Evolutionary conservation across 2,888 invertebrate species (phyloP).

Genomic region (Trachelus tabidus): DNA sequence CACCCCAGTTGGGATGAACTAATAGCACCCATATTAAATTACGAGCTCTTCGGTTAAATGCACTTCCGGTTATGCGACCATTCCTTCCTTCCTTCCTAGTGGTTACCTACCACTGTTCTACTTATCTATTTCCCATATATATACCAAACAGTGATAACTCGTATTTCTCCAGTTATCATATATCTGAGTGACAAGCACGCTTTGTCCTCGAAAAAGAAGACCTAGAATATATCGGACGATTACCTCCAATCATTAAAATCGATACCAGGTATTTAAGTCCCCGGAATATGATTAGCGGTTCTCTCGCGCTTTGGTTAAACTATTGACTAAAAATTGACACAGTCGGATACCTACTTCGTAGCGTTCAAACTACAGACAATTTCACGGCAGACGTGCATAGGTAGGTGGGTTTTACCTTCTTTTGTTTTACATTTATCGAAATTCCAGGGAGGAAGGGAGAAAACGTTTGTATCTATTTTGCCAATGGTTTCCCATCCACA

Average conservation of each 20-base stretch:
- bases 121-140: not conserved
- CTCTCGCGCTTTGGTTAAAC: no score
- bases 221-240: no score
- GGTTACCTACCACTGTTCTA: not conserved
- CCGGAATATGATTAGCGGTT: no score
- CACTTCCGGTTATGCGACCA: not conserved
- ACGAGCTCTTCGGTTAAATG: not conserved
- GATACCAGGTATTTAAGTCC: no score
- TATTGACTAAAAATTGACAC: not conserved
- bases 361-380: not conserved
- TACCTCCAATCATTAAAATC: no score
- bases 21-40: not conserved
- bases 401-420: slow-evolving; percentile 4
- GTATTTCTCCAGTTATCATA: no score
- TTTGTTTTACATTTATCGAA: slow-evolving; percentile 5
- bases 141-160: not conserved
- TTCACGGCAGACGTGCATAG: not conserved
- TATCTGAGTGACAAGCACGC: not conserved
- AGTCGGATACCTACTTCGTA: not conserved
- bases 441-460: not conserved
- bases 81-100: not conserved
- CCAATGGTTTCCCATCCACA: slow-evolving; percentile 3
- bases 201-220: no score
- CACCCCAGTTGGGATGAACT: not conserved
- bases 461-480: not conserved